Percentiles rank a stretch among this genome's conserved stretches.
These are phyloP conservation scores for Caenorhabditis uteleia DNA, from an alignment of 2,888 invertebrate species.

Conservation along the genomic window DNA sequence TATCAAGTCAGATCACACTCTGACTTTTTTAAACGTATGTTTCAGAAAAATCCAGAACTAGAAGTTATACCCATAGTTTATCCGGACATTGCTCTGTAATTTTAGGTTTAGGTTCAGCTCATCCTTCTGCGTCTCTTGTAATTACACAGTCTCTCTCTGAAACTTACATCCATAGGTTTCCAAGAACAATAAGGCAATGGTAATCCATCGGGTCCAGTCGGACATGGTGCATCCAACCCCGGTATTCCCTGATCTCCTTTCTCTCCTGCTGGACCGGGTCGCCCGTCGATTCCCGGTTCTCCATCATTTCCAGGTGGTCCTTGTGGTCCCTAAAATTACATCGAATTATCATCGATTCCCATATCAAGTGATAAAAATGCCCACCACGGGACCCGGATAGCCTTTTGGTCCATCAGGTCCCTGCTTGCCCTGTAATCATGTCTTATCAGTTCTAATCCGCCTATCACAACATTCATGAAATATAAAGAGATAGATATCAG, in stretches of 20 bases:
- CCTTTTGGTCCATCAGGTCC: conserved; percentile 60
- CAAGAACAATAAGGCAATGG: conserved; percentile 86
- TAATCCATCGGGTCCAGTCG: conserved; percentile 90
- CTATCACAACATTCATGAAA: too few relatives aligned
- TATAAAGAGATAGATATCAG: conserved; percentile 8
- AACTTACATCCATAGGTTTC: conserved; percentile 62
- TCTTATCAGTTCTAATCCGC: too few relatives aligned
- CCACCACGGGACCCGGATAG: conserved; percentile 55
- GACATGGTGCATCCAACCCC: conserved; percentile 97
- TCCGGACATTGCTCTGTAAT: conserved; percentile 57
- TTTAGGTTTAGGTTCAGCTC: background rate
- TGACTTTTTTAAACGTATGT: conserved; percentile 38
- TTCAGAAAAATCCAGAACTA: conserved; percentile 1
- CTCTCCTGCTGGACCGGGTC: conserved; percentile 58
- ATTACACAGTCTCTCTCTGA: background rate
- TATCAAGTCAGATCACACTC: conserved; percentile 29
- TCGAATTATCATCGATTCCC: background rate
- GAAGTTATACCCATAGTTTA: conserved; percentile 55
- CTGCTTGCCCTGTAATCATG: conserved; percentile 61
- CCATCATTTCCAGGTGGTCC: conserved; percentile 57
- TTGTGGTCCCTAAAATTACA: conserved; percentile 51
- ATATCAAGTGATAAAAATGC: background rate
- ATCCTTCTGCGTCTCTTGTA: background rate
- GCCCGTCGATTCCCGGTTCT: conserved; percentile 52
- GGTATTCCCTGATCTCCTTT: conserved; percentile 79